Conservation (phyloP, 1,140 invertebrate genomes). For the Colletes latitarsis region DNA sequence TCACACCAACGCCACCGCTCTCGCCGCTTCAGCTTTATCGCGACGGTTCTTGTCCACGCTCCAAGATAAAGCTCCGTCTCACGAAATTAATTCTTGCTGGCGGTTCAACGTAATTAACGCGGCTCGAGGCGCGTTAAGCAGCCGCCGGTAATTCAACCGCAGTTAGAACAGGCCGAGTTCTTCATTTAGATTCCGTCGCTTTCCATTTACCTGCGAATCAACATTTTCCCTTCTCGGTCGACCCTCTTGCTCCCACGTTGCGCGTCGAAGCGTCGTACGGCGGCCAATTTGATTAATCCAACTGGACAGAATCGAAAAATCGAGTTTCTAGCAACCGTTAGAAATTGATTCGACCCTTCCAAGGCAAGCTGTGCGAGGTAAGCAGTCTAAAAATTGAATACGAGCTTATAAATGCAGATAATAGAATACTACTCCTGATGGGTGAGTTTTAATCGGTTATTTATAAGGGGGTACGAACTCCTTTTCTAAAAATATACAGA, state of each 20-base stretch:
- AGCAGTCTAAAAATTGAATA: too few relatives aligned
- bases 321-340: too few relatives aligned
- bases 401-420: too few relatives aligned
- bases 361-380: too few relatives aligned
- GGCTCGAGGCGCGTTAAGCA: conserved; percentile 29
- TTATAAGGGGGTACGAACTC: too few relatives aligned
- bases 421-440: too few relatives aligned
- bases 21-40: conserved; percentile 13
- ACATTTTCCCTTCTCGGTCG: conserved; percentile 11
- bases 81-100: conserved; percentile 39
- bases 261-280: conserved; percentile 14
- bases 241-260: conserved; percentile 14
- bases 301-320: too few relatives aligned
- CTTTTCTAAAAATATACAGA: too few relatives aligned
- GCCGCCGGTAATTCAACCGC: conserved; percentile 40
- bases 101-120: conserved; percentile 42
- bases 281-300: too few relatives aligned
- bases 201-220: conserved; percentile 24
- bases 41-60: conserved; percentile 21
- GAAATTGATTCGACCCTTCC: too few relatives aligned
- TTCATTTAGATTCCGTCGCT: conserved; percentile 24
- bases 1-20: too few relatives aligned
- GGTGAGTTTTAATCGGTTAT: too few relatives aligned
- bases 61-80: conserved; percentile 23
- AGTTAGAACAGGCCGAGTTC: conserved; percentile 38